Evolutionary conservation across 2,888 invertebrate species (phyloP).

Genomic region (Acronicta alni): DNA sequence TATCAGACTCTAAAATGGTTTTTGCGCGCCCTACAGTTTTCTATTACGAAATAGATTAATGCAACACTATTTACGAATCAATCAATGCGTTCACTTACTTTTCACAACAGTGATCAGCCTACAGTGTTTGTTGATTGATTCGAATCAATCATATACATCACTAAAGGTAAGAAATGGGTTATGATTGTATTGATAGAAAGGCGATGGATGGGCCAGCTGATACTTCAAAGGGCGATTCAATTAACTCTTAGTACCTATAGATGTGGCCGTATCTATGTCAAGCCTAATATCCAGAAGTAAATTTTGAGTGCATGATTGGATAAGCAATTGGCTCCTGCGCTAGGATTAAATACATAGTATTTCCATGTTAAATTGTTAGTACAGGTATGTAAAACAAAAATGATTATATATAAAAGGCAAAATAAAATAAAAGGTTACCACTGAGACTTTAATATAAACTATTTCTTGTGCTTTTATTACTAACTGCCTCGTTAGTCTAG

Average conservation of each 20-base stretch:
- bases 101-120: constrained; percentile 5
- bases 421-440: too few species aligned
- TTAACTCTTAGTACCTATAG: background rate
- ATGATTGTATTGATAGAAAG: constrained; percentile 16
- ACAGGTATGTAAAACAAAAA: too few species aligned
- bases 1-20: background rate
- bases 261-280: background rate
- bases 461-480: too few species aligned
- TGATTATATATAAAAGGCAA: too few species aligned
- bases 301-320: too few species aligned
- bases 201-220: constrained; percentile 1
- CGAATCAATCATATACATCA: constrained; percentile 19
- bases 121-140: constrained; percentile 20
- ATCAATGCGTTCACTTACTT: constrained; percentile 23
- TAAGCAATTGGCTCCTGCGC: too few species aligned
- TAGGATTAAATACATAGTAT: too few species aligned
- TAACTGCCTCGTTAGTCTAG: too few species aligned
- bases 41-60: background rate
- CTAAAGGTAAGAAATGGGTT: constrained; percentile 5
- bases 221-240: constrained; percentile 4
- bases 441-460: too few species aligned
- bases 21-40: background rate
- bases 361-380: too few species aligned
- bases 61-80: constrained; percentile 10
- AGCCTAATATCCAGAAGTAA: background rate